These are phyloP conservation scores for Hydractinia echinata DNA, from an alignment of 30 jellyfish, hydroid and myxozoan genomes.

Conservation along the genomic window DNA sequence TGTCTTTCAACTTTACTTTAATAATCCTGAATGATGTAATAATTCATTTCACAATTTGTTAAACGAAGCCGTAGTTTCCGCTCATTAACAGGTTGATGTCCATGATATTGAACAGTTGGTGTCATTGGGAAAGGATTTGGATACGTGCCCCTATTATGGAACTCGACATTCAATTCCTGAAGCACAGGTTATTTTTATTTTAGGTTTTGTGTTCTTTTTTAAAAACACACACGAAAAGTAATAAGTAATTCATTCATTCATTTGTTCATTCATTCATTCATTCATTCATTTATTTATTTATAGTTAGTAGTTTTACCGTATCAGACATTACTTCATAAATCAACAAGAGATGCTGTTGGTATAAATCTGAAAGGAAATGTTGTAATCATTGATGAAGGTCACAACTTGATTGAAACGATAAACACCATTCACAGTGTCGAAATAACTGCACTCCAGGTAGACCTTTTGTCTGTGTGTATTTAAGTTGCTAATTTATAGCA, in stretches of 20 bases:
- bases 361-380: slow-evolving; percentile 66
- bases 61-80: neutral
- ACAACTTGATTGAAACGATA: slow-evolving; percentile 82
- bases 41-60: neutral
- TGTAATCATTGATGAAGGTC: slow-evolving; percentile 94
- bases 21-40: neutral
- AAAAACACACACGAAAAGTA: no score
- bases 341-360: slow-evolving; percentile 89
- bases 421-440: slow-evolving; percentile 73
- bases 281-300: neutral
- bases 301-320: slow-evolving; percentile 89
- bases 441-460: slow-evolving; percentile 63
- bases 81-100: slow-evolving; percentile 51
- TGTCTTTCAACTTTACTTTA: neutral
- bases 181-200: slow-evolving; percentile 71
- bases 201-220: no score
- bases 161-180: slow-evolving; percentile 59
- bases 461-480: neutral
- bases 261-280: neutral
- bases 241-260: neutral
- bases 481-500: neutral
- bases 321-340: slow-evolving; percentile 73
- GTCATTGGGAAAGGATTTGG: slow-evolving; percentile 64
- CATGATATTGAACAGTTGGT: slow-evolving; percentile 85
- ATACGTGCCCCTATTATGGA: slow-evolving; percentile 91